Conservation (phyloP, 2,888 invertebrate genomes). For the Hyposoter dolosus region DNA sequence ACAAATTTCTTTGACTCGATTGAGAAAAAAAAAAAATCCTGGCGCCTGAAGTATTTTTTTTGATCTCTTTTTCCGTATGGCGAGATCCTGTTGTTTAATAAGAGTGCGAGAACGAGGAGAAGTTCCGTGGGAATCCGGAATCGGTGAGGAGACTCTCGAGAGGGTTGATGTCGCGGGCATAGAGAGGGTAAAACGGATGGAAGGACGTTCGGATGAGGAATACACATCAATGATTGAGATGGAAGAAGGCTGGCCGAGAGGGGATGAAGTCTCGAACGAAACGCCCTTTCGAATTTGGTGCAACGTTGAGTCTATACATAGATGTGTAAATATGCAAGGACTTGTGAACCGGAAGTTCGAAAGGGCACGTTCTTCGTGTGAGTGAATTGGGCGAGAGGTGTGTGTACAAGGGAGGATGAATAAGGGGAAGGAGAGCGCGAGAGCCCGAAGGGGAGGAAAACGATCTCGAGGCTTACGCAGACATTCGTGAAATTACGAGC, state of each 20-base stretch:
- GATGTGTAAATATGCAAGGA: neutral
- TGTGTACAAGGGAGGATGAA: neutral
- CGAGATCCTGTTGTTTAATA: neutral
- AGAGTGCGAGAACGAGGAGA: neutral
- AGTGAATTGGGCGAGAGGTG: constrained; percentile 1
- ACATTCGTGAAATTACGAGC: constrained; percentile 81
- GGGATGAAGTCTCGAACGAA: neutral
- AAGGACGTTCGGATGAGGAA: neutral
- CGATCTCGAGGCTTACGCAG: constrained; percentile 74
- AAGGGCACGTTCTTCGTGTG: constrained; percentile 30
- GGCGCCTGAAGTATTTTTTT: neutral
- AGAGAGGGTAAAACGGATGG: neutral
- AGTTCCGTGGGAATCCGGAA: neutral
- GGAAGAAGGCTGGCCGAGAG: neutral
- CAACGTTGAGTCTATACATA: neutral
- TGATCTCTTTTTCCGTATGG: neutral
- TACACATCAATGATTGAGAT: constrained; percentile 1
- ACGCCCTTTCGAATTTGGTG: constrained; percentile 1
- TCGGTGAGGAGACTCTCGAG: neutral
- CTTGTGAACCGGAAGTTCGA: constrained; percentile 43
- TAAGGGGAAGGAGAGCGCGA: constrained; percentile 13
- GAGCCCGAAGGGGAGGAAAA: constrained; percentile 43
- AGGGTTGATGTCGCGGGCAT: constrained; percentile 9
- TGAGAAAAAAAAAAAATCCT: neutral
- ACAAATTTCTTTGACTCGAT: neutral